These are phyloP conservation scores for Coptotermes formosanus DNA, from an alignment of 1,140 invertebrate species.

Conservation along the genomic window DNA sequence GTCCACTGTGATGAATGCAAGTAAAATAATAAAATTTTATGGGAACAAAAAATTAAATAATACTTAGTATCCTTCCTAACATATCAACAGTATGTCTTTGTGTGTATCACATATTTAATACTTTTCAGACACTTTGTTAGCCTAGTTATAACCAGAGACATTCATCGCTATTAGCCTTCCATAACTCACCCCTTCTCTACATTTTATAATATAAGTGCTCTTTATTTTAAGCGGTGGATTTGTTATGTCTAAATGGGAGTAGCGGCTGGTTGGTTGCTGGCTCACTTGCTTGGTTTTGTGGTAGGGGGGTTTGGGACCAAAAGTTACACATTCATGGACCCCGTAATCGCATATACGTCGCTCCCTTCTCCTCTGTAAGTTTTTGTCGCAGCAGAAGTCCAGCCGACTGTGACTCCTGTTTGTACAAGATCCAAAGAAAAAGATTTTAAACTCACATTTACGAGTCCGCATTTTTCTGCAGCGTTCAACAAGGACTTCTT, in stretches of 20 bases:
- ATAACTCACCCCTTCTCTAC: neutral
- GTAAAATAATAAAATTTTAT: no score
- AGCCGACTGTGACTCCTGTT: neutral
- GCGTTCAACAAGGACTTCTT: neutral
- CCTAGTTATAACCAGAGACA: neutral
- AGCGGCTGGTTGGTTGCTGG: no score
- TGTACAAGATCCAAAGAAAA: neutral
- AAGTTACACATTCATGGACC: neutral
- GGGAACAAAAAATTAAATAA: no score
- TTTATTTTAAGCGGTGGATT: no score
- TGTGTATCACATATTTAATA: neutral
- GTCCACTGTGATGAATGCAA: no score
- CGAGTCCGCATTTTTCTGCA: neutral
- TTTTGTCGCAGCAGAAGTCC: neutral
- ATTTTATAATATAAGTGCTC: no score
- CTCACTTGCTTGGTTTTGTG: no score
- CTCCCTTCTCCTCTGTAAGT: neutral
- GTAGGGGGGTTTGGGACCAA: neutral
- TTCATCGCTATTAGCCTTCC: neutral
- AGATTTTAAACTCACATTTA: neutral
- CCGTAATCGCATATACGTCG: neutral
- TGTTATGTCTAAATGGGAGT: no score
- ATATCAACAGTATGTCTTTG: no score
- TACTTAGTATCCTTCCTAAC: no score
- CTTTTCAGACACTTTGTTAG: neutral